Base-by-base conservation (phyloP, 2,888 invertebrate species). In the Panzeria rudis region DNA sequence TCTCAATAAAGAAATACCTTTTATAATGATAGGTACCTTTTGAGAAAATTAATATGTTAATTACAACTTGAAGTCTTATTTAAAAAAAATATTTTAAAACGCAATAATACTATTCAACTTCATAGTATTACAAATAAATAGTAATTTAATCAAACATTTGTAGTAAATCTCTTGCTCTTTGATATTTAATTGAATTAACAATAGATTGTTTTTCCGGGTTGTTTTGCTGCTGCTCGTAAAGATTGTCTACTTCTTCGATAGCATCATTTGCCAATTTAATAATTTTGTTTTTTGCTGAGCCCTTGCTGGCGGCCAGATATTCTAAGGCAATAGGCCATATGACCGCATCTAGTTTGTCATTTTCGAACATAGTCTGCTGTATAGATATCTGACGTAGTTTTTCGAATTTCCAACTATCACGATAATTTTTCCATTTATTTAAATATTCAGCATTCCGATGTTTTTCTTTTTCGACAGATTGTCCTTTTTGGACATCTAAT, bases 301-400 rank as follows among this genome's bases (percentile, higher is more conserved):
- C 96, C 89, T 95, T 94, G 1, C 95, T 94, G 2, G 95, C 94
- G 87, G 94, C 94, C 89, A 96, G 95, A 90, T 97, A 97, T 89
- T 96, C 95, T 38, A 97, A 89, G 7, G 95, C 93, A 15, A 94
- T 93, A 3, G 94, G 93, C 94, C 96, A 97, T 86, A 94, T 92
- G 25, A 94, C 93, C 56, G 95, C 94, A 5, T 95, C 94, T 8
- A 96, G 90, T 86, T 94, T 93, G 4, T 91, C 90, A 15, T 93
- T 92, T 82, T 95, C 94, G 87, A 96, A 95, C 88, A 96, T 94
- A 88, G 96, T 94, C 86, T 95, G 95, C 87, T 94, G 95, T 68
- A 97, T 93, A 94, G 96, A 96, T n/a, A 95, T 94, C 92, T 97
- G 97, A 83, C 95, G 94, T 1, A 95, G 92, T 91, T 97, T 97